A percentile compares a stretch with the other conserved stretches of the same genome.
Conservation (phyloP, 2,113 vertebrate species). For the Geococcyx californianus region DNA sequence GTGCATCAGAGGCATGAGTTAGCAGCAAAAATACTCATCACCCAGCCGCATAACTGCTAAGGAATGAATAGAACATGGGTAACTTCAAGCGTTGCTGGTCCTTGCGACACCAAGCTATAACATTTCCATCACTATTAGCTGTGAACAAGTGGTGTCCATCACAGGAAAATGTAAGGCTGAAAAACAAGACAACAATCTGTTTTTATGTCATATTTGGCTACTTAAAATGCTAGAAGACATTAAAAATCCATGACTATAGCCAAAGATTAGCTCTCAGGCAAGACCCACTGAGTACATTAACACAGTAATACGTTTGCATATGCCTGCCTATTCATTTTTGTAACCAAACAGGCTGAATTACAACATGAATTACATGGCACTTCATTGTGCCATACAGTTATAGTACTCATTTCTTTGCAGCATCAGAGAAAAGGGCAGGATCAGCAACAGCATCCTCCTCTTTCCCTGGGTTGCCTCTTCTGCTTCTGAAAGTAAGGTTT, state of each 20-base stretch:
- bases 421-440: not conserved
- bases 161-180: conserved; percentile 95
- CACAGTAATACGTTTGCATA: accelerated
- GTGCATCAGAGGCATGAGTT: conserved; percentile 32
- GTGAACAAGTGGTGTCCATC: conserved; percentile 99
- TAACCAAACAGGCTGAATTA: not conserved
- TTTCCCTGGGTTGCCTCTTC: not conserved
- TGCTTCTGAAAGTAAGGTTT: not conserved
- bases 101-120: conserved; percentile 96
- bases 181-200: not conserved
- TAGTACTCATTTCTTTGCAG: not conserved
- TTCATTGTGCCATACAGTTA: not conserved
- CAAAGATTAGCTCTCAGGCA: not conserved
- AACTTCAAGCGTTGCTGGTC: conserved; percentile 97
- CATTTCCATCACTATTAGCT: conserved; percentile 92
- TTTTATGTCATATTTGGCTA: not conserved
- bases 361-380: too few species aligned
- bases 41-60: conserved; percentile 95
- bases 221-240: not conserved
- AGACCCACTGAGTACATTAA: not conserved
- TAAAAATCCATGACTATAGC: not conserved
- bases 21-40: conserved; percentile 65
- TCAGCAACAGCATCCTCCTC: not conserved
- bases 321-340: not conserved
- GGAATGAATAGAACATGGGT: conserved; percentile 98